phyloP scores from a whole-genome alignment of 2,888 invertebrate species.

The Arctia plantaginis region DNA sequence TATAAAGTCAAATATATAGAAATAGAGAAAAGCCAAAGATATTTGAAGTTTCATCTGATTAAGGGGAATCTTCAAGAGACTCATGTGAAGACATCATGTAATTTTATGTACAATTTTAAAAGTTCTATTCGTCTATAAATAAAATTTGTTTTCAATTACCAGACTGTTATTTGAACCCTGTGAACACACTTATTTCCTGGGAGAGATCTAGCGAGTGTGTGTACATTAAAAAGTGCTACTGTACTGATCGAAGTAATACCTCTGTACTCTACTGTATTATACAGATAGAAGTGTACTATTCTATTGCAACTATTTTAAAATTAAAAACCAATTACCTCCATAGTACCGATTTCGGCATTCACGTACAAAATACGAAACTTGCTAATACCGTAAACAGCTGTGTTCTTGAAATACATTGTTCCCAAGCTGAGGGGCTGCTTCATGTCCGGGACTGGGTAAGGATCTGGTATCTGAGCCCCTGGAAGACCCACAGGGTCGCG shows the following conservation, averaged over 20 bases:
- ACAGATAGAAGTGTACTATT: not conserved
- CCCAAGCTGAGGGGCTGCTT: slow-evolving; percentile 90
- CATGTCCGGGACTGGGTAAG: slow-evolving; percentile 92
- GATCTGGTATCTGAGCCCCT: slow-evolving; percentile 92
- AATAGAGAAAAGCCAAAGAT: not conserved
- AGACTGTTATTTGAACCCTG: too few relatives aligned
- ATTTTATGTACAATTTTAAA: too few relatives aligned
- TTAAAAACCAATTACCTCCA: slow-evolving; percentile 86
- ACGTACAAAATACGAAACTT: slow-evolving; percentile 91
- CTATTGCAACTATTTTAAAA: not conserved
- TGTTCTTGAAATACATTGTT: slow-evolving; percentile 90
- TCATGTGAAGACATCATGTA: too few relatives aligned
- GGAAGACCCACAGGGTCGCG: slow-evolving; percentile 93
- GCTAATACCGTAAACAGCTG: slow-evolving; percentile 91
- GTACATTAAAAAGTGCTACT: not conserved
- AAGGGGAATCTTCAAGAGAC: not conserved
- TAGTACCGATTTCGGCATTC: slow-evolving; percentile 89
- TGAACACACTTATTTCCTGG: too few relatives aligned
- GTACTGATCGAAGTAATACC: not conserved
- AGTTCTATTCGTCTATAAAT: too few relatives aligned
- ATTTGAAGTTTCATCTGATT: not conserved
- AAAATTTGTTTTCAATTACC: too few relatives aligned
- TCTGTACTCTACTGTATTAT: not conserved
- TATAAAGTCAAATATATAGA: not conserved
- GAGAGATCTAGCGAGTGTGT: too few relatives aligned